These are phyloP conservation scores for Triops cancriformis DNA, from an alignment of 1,140 invertebrate species.

Conservation along the genomic window DNA sequence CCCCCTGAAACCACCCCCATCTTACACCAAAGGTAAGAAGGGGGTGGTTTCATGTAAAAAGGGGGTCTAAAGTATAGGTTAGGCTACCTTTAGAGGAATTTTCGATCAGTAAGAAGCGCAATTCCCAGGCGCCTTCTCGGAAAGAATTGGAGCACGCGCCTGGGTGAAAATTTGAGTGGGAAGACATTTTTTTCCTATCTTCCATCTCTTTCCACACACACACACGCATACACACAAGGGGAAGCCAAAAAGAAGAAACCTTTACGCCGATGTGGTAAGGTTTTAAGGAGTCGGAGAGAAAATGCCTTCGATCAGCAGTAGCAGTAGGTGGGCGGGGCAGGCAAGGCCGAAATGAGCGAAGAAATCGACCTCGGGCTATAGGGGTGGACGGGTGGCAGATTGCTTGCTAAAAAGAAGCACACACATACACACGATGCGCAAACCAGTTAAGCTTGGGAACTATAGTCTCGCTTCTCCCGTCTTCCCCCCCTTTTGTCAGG, in stretches of 20 bases:
- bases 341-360: background rate
- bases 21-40: background rate
- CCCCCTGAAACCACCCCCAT: too few relatives aligned
- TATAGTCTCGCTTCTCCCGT: too few relatives aligned
- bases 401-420: background rate
- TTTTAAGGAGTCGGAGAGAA: background rate
- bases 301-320: conserved; percentile 3
- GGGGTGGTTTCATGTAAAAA: background rate
- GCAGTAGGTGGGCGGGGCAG: background rate
- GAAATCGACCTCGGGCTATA: background rate
- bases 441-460: background rate
- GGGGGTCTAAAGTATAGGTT: background rate
- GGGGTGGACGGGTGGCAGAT: conserved; percentile 4
- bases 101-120: background rate
- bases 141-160: background rate
- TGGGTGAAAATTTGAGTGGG: background rate
- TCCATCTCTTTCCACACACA: background rate
- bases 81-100: background rate
- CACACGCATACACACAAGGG: background rate
- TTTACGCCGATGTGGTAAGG: background rate
- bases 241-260: background rate
- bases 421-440: background rate
- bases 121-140: background rate
- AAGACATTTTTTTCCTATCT: background rate
- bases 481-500: background rate